phyloP scores from a whole-genome alignment of 2,797 vertebrate genomes.

The Sebastes hopkinsi region DNA sequence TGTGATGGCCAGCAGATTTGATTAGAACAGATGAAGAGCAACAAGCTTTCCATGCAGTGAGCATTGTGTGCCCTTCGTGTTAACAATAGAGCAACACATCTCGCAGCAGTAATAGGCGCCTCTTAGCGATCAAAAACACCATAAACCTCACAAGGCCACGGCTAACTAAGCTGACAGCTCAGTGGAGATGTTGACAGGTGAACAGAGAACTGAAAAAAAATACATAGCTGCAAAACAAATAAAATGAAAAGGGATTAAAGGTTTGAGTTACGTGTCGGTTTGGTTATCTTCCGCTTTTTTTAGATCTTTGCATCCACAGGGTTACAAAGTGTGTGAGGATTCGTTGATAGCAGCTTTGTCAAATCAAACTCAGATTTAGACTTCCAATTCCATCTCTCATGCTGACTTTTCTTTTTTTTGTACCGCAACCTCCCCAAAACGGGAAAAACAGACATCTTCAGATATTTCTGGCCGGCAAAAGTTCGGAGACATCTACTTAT shows the following conservation, averaged over 20 bases:
- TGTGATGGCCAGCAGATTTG: neutral
- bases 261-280: slow-evolving; percentile 3
- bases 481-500: slow-evolving; percentile 64
- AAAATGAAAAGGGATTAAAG: neutral
- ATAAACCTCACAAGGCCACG: slow-evolving; percentile 8
- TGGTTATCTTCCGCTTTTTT: slow-evolving; percentile 16
- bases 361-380: slow-evolving; percentile 45
- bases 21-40: slow-evolving; percentile 12
- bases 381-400: slow-evolving; percentile 25
- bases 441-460: slow-evolving; percentile 41
- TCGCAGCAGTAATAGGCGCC: neutral
- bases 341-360: slow-evolving; percentile 36
- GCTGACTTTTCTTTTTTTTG: slow-evolving; percentile 29
- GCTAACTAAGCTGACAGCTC: slow-evolving; percentile 38
- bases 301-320: slow-evolving; percentile 15
- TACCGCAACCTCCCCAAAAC: neutral
- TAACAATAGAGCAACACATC: slow-evolving; percentile 10
- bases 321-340: slow-evolving; percentile 13
- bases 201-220: slow-evolving; percentile 17
- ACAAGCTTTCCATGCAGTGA: neutral
- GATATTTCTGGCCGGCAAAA: slow-evolving; percentile 59
- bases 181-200: slow-evolving; percentile 37
- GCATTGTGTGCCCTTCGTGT: neutral
- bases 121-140: slow-evolving; percentile 10
- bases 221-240: slow-evolving; percentile 27